phyloP scores from a whole-genome alignment of 2,113 vertebrate species.

The Vidua macroura region DNA sequence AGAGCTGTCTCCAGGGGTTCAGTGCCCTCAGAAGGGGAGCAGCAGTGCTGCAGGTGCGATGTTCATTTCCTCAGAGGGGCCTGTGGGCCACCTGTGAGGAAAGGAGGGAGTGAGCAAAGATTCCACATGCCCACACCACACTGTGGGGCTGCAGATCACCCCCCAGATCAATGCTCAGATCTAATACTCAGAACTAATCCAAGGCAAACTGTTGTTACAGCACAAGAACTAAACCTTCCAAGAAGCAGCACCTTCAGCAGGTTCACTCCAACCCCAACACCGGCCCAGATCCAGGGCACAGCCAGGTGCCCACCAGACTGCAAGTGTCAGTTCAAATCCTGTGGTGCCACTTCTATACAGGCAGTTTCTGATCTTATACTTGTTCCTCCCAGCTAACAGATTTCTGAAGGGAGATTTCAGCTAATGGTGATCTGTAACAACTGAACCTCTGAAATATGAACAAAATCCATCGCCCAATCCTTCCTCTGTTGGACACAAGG shows the following conservation, averaged over 20 bases:
- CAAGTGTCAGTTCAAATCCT: not conserved
- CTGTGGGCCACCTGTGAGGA: not conserved
- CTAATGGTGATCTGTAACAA: not conserved
- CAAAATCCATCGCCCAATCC: rapidly evolving
- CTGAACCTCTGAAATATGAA: not conserved
- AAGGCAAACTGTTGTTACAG: not conserved
- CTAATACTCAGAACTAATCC: not conserved
- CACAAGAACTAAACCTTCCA: not conserved
- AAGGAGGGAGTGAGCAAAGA: not conserved
- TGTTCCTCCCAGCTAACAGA: not conserved
- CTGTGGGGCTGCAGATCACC: not conserved
- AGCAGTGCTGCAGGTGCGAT: not conserved
- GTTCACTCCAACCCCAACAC: not conserved
- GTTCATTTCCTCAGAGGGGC: not conserved
- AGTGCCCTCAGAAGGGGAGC: not conserved
- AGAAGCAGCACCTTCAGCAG: not conserved
- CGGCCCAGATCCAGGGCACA: not conserved
- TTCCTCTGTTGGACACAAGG: not conserved
- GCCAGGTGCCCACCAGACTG: not conserved
- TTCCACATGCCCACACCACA: not conserved
- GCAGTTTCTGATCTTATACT: not conserved
- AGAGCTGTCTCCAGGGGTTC: not conserved
- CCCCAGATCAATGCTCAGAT: not conserved
- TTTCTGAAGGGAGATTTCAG: not conserved
- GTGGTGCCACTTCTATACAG: not conserved